A percentile compares a stretch with the other conserved stretches of the same genome.
These are phyloP conservation scores for Branchipolynoe longqiensis DNA, from an alignment of 2,888 invertebrate genomes.

Conservation along the genomic window DNA sequence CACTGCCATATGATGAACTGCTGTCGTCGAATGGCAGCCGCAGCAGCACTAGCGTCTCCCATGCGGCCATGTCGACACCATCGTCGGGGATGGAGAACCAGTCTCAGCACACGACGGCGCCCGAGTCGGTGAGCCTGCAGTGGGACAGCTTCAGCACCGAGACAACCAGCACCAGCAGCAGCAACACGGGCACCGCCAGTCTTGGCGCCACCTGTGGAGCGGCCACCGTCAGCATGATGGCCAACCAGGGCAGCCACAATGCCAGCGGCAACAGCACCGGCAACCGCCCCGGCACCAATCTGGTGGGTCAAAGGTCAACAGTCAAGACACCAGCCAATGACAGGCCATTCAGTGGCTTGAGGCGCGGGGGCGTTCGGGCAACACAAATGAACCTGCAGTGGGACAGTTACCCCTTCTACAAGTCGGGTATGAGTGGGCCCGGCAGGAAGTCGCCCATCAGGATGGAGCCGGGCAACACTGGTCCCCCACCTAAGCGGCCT, in stretches of 20 bases:
- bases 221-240: conserved; percentile 2
- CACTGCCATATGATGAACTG: background rate
- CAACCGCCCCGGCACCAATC: background rate
- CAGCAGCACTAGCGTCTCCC: too few species aligned
- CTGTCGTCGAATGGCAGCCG: background rate
- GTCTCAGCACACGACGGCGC: conserved; percentile 29
- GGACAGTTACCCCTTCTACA: conserved; percentile 42
- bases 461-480: background rate
- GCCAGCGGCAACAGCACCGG: background rate
- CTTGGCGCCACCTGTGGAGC: background rate
- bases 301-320: background rate
- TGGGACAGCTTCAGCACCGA: conserved; percentile 33
- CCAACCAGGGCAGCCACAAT: background rate
- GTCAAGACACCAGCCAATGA: background rate
- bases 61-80: background rate
- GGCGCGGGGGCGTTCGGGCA: background rate
- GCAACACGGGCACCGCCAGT: background rate
- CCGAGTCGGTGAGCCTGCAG: conserved; percentile 40
- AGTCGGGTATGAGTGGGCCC: background rate
- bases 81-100: conserved; percentile 4
- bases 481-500: conserved; percentile 15
- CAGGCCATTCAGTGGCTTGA: background rate
- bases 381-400: conserved; percentile 5
- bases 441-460: background rate
- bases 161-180: conserved; percentile 3